Base-by-base conservation (phyloP, 2,797 vertebrate species). In the Spea hammondii region DNA sequence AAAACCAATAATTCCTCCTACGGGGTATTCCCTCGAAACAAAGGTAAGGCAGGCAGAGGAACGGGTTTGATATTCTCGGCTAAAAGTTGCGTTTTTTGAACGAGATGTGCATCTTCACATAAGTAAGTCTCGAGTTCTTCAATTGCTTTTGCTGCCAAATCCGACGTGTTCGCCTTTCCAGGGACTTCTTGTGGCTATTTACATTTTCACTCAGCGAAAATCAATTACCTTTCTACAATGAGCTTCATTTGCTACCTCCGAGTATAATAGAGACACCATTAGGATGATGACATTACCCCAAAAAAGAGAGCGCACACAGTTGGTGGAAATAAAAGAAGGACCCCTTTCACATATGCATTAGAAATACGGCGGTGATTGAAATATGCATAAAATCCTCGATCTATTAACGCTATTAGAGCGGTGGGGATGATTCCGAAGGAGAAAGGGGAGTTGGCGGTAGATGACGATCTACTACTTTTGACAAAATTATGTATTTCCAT, bases 201-300 rank as follows among this genome's bases (percentile, higher is more conserved):
- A 92, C 92, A 92, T 93, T 93, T 92, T 91, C 91, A 90, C 89
- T 92, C 90, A 89, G 89, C 88, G 90, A 93, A 94, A 94, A 94
- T 93, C 93, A 94, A 94, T 95, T 93, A 94, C 92, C 88, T 94
- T 91, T 90, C 87, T 78, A 86, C 91, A 91, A 97, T 96, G 95
- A 96, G 95, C 94, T 93, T 96, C 93, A 97, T 96, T 96, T 96
- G 91, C 94, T 95, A 94, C 95, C 95, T 95, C 95, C 92, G 94
- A 95, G 95, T 91, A 94, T 95, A 96, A 96, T 95, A 96, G 94
- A 95, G 95, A 95, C 92, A 94, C 94, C 95, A 97, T 98, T 97
- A 97, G 93, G 91, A 95, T 89, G 94, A 94, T 96, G 94, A 95
- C 94, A 95, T 93, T 93, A 94, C 93, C 93, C 91, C 93, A 94